Conservation (phyloP, 2,113 vertebrate species). For the Progne subis region DNA sequence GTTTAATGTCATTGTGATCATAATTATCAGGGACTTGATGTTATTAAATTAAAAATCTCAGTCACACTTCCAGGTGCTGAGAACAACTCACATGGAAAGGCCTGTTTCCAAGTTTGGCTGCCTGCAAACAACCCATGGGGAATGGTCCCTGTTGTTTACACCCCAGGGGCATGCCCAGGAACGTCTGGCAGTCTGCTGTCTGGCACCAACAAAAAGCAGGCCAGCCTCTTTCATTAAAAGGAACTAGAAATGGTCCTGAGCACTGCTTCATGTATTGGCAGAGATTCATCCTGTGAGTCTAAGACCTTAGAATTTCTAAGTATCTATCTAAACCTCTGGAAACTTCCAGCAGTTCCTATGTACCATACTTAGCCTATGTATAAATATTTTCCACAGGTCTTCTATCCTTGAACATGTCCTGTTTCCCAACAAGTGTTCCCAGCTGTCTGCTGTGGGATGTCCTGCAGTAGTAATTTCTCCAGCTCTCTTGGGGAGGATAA, state of each 20-base stretch:
- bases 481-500: not conserved
- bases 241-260: not conserved
- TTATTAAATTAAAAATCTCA: not conserved
- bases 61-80: not conserved
- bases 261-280: not conserved
- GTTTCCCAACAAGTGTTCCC: accelerated
- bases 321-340: not conserved
- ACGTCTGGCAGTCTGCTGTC: not conserved
- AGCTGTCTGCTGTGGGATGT: not conserved
- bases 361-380: not conserved
- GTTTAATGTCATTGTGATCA: not conserved
- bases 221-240: not conserved
- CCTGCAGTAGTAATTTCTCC: not conserved
- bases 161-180: not conserved
- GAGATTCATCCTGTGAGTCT: not conserved
- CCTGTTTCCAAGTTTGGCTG: not conserved
- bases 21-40: not conserved
- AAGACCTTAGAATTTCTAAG: not conserved
- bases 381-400: not conserved
- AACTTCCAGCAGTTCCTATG: not conserved
- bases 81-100: not conserved
- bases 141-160: not conserved
- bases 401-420: not conserved
- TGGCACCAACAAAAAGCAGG: not conserved
- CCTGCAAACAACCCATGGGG: not conserved